A percentile compares a stretch with the other conserved stretches of the same genome.
These are phyloP conservation scores for Choloepus didactylus DNA, from an alignment of 2,797 vertebrate species.

Conservation along the genomic window DNA sequence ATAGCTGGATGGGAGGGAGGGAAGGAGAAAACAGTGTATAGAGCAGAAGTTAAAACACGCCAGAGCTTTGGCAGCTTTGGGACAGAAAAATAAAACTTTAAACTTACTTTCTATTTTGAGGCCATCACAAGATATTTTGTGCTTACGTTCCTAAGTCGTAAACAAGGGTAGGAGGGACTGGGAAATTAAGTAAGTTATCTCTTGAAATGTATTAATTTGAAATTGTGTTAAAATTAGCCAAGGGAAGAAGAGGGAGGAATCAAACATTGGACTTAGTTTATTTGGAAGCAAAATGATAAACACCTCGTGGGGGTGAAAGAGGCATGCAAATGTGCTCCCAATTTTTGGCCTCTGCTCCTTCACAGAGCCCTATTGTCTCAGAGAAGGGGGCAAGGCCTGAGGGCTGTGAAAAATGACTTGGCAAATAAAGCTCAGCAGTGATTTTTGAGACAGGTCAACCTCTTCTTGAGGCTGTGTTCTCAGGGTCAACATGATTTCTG, in stretches of 20 bases:
- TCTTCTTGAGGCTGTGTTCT: slow-evolving; percentile 34
- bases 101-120: slow-evolving; percentile 83
- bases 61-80: slow-evolving; percentile 76
- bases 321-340: neutral
- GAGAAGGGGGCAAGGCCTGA: neutral
- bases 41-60: slow-evolving; percentile 74
- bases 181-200: slow-evolving; percentile 64
- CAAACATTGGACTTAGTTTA: slow-evolving; percentile 16
- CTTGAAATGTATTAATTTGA: slow-evolving; percentile 79
- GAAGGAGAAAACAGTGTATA: slow-evolving; percentile 50
- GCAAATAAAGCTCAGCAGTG: neutral
- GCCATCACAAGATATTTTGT: slow-evolving; percentile 82
- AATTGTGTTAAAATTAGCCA: slow-evolving; percentile 80
- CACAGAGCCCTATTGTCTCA: slow-evolving; percentile 42
- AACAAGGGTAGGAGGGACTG: slow-evolving; percentile 63
- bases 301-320: slow-evolving; percentile 19
- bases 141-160: slow-evolving; percentile 73
- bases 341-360: slow-evolving; percentile 50
- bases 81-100: slow-evolving; percentile 81
- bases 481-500: slow-evolving; percentile 66
- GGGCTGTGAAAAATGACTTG: slow-evolving; percentile 8
- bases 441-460: neutral
- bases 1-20: slow-evolving; percentile 68
- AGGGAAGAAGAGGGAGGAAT: slow-evolving; percentile 36
- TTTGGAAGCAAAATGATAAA: slow-evolving; percentile 69